These are phyloP conservation scores for Caenorhabditis sp. DNA, from an alignment of 2,888 invertebrate genomes.

Conservation along the genomic window DNA sequence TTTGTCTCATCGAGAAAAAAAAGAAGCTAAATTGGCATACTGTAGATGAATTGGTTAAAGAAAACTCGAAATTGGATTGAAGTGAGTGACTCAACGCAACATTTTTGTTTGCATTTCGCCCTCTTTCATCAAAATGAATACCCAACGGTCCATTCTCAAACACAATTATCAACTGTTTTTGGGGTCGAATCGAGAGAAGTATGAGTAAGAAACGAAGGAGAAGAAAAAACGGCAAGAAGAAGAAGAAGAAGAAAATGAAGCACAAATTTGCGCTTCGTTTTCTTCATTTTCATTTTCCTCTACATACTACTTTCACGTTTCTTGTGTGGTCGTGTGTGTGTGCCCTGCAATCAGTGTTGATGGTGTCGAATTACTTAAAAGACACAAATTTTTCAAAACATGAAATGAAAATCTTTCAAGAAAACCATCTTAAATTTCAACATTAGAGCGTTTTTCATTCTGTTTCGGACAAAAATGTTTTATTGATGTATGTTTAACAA, in stretches of 20 bases:
- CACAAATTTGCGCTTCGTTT: not conserved
- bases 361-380: not conserved
- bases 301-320: conserved; percentile 1
- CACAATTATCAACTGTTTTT: conserved; percentile 44
- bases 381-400: not conserved
- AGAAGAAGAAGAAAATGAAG: not conserved
- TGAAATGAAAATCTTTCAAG: not conserved
- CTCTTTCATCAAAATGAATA: not conserved
- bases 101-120: conserved; percentile 5
- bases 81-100: not conserved
- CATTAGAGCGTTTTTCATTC: not conserved
- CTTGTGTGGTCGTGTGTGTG: no score
- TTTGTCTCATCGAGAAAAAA: conserved; percentile 11
- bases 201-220: not conserved
- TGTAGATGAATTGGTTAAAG: conserved; percentile 29
- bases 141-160: conserved; percentile 22
- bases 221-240: not conserved
- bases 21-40: conserved; percentile 34
- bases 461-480: not conserved
- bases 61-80: conserved; percentile 24
- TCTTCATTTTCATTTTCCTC: not conserved
- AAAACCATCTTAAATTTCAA: not conserved
- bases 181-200: conserved; percentile 3
- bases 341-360: conserved; percentile 4
- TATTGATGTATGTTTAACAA: no score